These are phyloP conservation scores for Agriopis leucophaearia DNA, from an alignment of 2,888 invertebrate genomes.

Conservation along the genomic window DNA sequence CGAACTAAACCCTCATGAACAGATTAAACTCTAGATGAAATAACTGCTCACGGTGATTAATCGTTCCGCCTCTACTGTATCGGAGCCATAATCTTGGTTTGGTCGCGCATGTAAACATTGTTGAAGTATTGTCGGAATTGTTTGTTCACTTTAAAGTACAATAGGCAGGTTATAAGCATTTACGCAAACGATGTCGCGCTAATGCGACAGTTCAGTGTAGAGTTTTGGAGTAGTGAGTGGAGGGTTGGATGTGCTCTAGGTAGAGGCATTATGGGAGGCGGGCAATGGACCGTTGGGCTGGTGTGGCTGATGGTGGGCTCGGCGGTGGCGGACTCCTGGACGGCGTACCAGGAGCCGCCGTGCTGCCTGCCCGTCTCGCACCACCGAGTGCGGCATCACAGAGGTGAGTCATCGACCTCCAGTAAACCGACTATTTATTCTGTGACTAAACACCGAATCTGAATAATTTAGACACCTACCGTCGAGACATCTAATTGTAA, in stretches of 20 bases:
- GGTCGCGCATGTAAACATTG: slow-evolving; percentile 73
- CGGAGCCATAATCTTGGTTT: slow-evolving; percentile 68
- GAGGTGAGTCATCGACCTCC: slow-evolving; percentile 78
- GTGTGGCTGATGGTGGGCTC: slow-evolving; percentile 74
- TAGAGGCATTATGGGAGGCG: slow-evolving; percentile 63
- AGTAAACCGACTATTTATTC: neutral
- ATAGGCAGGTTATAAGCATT: slow-evolving; percentile 60
- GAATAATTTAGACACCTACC: slow-evolving; percentile 15
- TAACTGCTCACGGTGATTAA: slow-evolving; percentile 77
- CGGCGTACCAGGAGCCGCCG: slow-evolving; percentile 88
- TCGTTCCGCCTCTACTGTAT: slow-evolving; percentile 71
- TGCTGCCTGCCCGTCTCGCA: slow-evolving; percentile 87
- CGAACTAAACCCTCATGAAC: slow-evolving; percentile 75
- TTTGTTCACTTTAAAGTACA: slow-evolving; percentile 67
- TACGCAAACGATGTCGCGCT: slow-evolving; percentile 56
- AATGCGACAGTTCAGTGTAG: slow-evolving; percentile 56
- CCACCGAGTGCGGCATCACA: slow-evolving; percentile 88
- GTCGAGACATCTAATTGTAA: slow-evolving; percentile 17
- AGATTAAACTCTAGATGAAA: slow-evolving; percentile 80
- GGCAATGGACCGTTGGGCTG: slow-evolving; percentile 67
- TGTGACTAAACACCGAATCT: slow-evolving; percentile 15
- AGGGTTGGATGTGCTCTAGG: slow-evolving; percentile 64
- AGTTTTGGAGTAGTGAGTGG: slow-evolving; percentile 51
- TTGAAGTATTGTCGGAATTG: slow-evolving; percentile 72
- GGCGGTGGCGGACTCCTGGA: slow-evolving; percentile 88